Percentiles rank a stretch among this genome's conserved stretches.
Evolutionary conservation across 2,797 vertebrate genomes (phyloP).

Genomic region (Anableps anableps): DNA sequence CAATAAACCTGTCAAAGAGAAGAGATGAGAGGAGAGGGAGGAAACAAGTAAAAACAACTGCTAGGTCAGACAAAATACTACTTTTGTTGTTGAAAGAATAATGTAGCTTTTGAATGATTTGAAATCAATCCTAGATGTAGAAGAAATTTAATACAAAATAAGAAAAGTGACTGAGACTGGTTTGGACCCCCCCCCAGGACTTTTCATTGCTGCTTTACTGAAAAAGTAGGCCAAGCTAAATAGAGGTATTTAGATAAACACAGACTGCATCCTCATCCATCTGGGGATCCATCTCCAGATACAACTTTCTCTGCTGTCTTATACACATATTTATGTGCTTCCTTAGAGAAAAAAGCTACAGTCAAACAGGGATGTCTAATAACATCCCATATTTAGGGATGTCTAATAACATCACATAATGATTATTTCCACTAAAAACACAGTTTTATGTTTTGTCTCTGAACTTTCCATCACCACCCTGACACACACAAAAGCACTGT

Average conservation of each 20-base stretch:
- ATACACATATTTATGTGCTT: background rate
- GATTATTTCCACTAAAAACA: conserved; percentile 23
- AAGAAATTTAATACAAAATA: conserved; percentile 9
- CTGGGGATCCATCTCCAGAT: background rate
- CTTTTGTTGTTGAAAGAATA: conserved; percentile 5
- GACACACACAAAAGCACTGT: background rate
- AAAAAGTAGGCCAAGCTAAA: conserved; percentile 1
- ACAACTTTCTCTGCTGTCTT: background rate
- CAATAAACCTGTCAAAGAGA: conserved; percentile 61
- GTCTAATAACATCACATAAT: conserved; percentile 25
- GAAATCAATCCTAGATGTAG: background rate
- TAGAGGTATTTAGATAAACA: background rate
- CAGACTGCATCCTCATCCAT: background rate
- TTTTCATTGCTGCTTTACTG: background rate
- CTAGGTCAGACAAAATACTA: background rate
- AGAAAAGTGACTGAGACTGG: background rate
- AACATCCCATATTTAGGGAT: background rate
- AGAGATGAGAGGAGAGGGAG: conserved; percentile 8
- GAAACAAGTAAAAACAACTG: conserved; percentile 7
- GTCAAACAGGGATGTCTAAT: background rate
- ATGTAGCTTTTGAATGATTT: background rate
- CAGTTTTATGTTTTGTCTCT: conserved; percentile 11
- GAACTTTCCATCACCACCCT: background rate
- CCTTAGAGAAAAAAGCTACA: background rate
- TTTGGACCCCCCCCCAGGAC: background rate